Conservation (phyloP, 2,888 invertebrate genomes). For the Malthinus flaveolus region DNA sequence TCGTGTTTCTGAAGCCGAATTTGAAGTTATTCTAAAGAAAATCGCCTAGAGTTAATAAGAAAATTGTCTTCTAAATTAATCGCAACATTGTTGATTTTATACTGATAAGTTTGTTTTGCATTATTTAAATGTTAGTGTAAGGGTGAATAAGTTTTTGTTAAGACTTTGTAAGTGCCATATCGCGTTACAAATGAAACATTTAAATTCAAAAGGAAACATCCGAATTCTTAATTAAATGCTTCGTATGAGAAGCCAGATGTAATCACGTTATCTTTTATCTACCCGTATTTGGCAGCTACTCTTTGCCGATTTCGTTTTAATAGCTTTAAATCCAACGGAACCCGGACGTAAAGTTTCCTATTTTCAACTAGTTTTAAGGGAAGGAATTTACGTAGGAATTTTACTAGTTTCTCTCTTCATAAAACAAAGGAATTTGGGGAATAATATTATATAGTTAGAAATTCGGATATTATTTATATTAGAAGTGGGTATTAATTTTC, state of each 20-base stretch:
- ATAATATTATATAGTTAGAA: slow-evolving; percentile 14
- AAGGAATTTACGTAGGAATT: slow-evolving; percentile 20
- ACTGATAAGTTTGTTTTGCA: too few species aligned
- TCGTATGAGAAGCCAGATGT: slow-evolving; percentile 26
- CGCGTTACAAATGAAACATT: slow-evolving; percentile 24
- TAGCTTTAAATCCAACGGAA: background rate
- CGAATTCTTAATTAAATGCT: slow-evolving; percentile 30
- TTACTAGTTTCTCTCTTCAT: slow-evolving; percentile 18
- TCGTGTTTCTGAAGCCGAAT: too few species aligned
- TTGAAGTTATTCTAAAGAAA: too few species aligned
- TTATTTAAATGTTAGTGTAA: too few species aligned
- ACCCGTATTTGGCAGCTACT: slow-evolving; percentile 14
- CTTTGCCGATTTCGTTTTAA: background rate
- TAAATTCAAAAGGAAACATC: slow-evolving; percentile 28
- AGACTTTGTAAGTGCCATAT: slow-evolving; percentile 9
- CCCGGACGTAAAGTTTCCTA: slow-evolving; percentile 10
- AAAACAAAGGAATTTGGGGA: slow-evolving; percentile 18
- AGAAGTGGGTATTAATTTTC: background rate
- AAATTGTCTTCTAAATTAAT: too few species aligned
- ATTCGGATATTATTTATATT: background rate
- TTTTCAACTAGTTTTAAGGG: slow-evolving; percentile 5
- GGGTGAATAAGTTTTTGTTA: too few species aligned
- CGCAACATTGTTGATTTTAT: too few species aligned
- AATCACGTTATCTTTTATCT: slow-evolving; percentile 23
- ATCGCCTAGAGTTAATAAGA: too few species aligned